Base-by-base conservation (phyloP, 2,888 invertebrate species). In the Steinernema carpocapsae region DNA sequence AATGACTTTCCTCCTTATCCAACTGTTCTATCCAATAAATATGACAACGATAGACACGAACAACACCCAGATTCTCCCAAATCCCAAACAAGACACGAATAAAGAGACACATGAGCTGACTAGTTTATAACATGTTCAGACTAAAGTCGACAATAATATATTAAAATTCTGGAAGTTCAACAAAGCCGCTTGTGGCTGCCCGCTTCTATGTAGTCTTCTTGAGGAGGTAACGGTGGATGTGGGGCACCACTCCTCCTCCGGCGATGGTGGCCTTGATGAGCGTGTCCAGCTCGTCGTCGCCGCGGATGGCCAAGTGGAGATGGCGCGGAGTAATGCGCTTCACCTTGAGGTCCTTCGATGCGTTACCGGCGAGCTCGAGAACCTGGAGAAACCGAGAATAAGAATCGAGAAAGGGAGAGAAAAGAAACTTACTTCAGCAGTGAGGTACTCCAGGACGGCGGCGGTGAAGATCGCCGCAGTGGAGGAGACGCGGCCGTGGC, bases 321-420 rank as follows among this genome's bases (percentile, higher is more conserved):
- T 99, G 99, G 88, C 99, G 93, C 76, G 97, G 99, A 52, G 99
- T 99, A 88, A 99, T 99, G 91, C 99, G 94, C 91, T 99, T 99
- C 85, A 99, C 99, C 91, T 99, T 99, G 88, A 99, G 92, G 92
- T 99, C 99, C 90, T 99, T 99, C 83, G 96, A 96, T 74, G 99
- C 99, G 89, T 99, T 99, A 73, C 99, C 99, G 89, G 99, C 99
- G 91, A 99, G 94, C 90, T 99, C 97, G 87, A 99, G 90, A 2
- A 99, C 97, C 96, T 97, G 19, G 45, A 26, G 14, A 43, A 43
- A 22, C 12, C 10, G 37, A 37, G 10, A 1, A 19, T 14, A 19
- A 26, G 32, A 1, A 17, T 7, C 14, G 37, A 10, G 1, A 32
- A 29, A 32, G 22, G 14, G 32, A 29, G n/a, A 42, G 19, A 6